Evolutionary conservation across 1,140 invertebrate genomes (phyloP).

Genomic region (Pseudobourletiella spinata): DNA sequence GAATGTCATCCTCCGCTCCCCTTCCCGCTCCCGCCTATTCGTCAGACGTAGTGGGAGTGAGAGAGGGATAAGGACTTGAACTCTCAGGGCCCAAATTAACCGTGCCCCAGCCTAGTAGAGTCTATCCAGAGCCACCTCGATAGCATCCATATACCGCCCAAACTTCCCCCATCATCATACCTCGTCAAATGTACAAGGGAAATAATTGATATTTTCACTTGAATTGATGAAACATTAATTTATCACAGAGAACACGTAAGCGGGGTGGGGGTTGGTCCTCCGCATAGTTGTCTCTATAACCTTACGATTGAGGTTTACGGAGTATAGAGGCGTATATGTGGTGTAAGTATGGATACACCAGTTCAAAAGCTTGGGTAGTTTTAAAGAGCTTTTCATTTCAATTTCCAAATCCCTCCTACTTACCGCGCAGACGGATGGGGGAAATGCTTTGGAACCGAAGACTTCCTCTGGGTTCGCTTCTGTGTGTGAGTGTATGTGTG

Average conservation of each 20-base stretch:
- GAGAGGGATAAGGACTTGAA: background rate
- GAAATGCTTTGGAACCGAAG: too few relatives aligned
- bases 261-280: too few relatives aligned
- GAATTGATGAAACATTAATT: slow-evolving; percentile 35
- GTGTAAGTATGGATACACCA: too few relatives aligned
- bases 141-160: slow-evolving; percentile 2
- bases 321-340: too few relatives aligned
- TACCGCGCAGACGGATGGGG: too few relatives aligned
- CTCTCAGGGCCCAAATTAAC: too few relatives aligned
- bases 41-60: background rate
- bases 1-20: background rate
- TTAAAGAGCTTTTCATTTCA: slow-evolving; percentile 12
- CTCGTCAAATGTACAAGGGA: slow-evolving; percentile 20
- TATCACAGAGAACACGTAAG: slow-evolving; percentile 13
- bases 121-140: background rate
- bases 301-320: too few relatives aligned
- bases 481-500: background rate
- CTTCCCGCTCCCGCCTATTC: background rate
- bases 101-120: background rate
- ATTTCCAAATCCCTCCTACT: slow-evolving; percentile 6
- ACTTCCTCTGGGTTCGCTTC: too few relatives aligned
- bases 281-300: too few relatives aligned
- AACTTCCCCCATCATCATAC: slow-evolving; percentile 24
- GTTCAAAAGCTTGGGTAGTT: too few relatives aligned
- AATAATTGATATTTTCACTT: slow-evolving; percentile 36